Conservation (phyloP, 2,888 invertebrate genomes). For the Lycocerus yunnanus region DNA sequence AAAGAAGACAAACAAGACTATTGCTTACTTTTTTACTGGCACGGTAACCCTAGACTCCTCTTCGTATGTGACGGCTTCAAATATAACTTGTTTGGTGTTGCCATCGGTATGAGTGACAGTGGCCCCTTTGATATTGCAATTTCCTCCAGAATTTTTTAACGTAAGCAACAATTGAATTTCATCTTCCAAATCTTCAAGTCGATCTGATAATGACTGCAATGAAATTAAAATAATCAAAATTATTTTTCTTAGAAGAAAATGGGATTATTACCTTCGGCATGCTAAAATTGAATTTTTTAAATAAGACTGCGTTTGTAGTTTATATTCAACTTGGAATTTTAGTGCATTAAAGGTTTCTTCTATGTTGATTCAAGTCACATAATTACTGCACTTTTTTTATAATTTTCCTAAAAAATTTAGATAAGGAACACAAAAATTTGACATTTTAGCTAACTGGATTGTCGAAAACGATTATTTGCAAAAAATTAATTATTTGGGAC, state of each 20-base stretch:
- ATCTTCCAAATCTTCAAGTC: slow-evolving; percentile 38
- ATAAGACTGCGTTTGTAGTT: background rate
- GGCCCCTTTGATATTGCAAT: slow-evolving; percentile 7
- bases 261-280: slow-evolving; percentile 24
- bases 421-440: slow-evolving; percentile 1
- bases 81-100: background rate
- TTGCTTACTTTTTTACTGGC: background rate
- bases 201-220: slow-evolving; percentile 27
- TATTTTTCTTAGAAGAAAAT: background rate
- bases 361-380: background rate
- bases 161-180: slow-evolving; percentile 36
- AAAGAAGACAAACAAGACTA: background rate
- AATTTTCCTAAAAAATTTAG: slow-evolving; percentile 2
- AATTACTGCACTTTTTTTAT: background rate
- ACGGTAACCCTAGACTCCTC: background rate
- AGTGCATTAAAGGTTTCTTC: background rate
- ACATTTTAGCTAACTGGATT: background rate
- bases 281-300: background rate
- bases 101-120: slow-evolving; percentile 15
- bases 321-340: background rate
- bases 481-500: background rate
- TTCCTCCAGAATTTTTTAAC: slow-evolving; percentile 20
- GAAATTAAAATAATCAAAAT: background rate
- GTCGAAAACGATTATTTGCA: background rate
- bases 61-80: background rate